These are phyloP conservation scores for Steromphala cineraria DNA, from an alignment of 2,888 invertebrate genomes.

Conservation along the genomic window DNA sequence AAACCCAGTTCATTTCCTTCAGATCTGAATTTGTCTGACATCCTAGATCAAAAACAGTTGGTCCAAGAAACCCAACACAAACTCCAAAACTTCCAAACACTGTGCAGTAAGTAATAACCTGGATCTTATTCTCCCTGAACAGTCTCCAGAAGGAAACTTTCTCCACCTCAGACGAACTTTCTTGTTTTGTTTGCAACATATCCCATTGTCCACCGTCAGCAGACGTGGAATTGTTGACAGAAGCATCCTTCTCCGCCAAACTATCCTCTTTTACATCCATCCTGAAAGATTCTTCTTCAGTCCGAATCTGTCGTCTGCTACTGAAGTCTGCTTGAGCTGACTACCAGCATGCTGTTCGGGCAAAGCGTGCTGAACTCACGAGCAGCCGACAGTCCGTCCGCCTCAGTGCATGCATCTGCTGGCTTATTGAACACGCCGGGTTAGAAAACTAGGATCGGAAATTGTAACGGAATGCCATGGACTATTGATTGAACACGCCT, in stretches of 20 bases:
- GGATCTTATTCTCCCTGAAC: conserved; percentile 73
- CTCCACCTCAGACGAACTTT: conserved; percentile 32
- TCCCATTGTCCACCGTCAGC: background rate
- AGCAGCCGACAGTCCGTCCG: background rate
- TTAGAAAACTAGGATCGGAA: background rate
- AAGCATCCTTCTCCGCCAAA: background rate
- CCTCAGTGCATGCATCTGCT: background rate
- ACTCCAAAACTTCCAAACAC: conserved; percentile 77
- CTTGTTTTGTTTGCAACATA: background rate
- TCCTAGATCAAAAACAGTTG: conserved; percentile 76
- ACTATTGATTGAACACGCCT: background rate
- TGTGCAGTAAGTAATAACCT: conserved; percentile 75
- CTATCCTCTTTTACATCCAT: background rate
- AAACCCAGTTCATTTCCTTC: conserved; percentile 76
- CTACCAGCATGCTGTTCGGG: background rate
- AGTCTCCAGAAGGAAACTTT: conserved; percentile 69
- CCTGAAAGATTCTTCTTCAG: background rate
- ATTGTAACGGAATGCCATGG: conserved; percentile 2
- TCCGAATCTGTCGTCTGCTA: background rate
- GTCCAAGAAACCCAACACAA: conserved; percentile 77
- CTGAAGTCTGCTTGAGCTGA: background rate
- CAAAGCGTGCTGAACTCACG: background rate
- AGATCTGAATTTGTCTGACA: conserved; percentile 76
- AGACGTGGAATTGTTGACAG: background rate
- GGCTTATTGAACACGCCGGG: background rate